A percentile compares a stretch with the other conserved stretches of the same genome.
Evolutionary conservation across 2,113 vertebrate species (phyloP).

Genomic region (Neolamprologus variostigma): DNA sequence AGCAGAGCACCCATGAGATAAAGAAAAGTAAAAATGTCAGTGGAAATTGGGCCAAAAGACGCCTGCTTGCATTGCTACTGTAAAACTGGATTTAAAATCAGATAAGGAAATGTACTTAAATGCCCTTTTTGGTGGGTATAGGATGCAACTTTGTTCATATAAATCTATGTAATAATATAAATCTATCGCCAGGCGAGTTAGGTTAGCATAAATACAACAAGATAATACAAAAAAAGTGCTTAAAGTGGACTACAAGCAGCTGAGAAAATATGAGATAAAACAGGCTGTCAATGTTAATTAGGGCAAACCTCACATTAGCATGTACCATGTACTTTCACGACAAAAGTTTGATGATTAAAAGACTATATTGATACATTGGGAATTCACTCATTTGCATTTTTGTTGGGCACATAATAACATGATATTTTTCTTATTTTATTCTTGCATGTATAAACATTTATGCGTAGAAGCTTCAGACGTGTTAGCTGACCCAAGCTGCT

Average conservation of each 20-base stretch:
- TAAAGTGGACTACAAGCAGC: not conserved
- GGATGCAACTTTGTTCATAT: not conserved
- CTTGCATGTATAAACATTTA: not conserved
- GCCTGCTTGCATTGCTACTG: not conserved
- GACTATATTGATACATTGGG: not conserved
- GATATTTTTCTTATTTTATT: not conserved
- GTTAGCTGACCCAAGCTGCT: not conserved
- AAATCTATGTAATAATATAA: not conserved
- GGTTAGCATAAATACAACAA: not conserved
- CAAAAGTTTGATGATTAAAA: not conserved
- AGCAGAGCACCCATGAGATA: not conserved
- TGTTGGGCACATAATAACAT: not conserved
- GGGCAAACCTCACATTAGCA: not conserved
- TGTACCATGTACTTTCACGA: not conserved
- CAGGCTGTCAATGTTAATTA: not conserved
- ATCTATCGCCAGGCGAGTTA: not conserved
- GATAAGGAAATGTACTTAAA: not conserved
- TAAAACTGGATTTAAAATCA: not conserved
- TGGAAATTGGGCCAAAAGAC: not conserved
- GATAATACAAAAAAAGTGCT: not conserved
- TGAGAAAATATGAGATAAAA: not conserved
- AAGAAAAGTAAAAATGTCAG: slow-evolving; percentile 14
- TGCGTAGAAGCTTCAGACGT: not conserved
- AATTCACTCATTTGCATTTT: not conserved
- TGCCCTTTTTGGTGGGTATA: not conserved